A percentile compares a stretch with the other conserved stretches of the same genome.
Conservation (phyloP, 2,888 invertebrate species). For the Carterocephalus palaemon region DNA sequence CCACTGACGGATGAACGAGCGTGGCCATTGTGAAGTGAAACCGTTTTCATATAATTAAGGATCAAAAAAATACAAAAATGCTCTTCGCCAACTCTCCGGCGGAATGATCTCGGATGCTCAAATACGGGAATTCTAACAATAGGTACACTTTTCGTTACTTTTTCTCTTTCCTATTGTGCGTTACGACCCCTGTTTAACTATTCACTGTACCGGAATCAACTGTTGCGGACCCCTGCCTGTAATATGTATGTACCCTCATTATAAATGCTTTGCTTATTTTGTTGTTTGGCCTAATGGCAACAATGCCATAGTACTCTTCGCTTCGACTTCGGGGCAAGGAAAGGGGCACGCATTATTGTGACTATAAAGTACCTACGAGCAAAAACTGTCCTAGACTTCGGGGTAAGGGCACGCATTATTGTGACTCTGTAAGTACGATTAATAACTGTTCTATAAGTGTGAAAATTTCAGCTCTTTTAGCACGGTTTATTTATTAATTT, state of each 20-base stretch:
- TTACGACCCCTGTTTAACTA: constrained; percentile 30
- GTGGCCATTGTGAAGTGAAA: constrained; percentile 7
- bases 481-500: too few species aligned
- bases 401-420: too few species aligned
- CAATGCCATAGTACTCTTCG: too few species aligned
- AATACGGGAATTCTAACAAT: constrained; percentile 16
- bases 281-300: too few species aligned
- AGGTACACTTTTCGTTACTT: constrained; percentile 12
- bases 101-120: constrained; percentile 14
- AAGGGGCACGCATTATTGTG: too few species aligned
- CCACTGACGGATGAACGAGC: too few species aligned
- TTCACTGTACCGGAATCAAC: constrained; percentile 41
- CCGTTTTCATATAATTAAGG: constrained; percentile 7
- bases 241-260: constrained; percentile 3
- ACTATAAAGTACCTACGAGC: too few species aligned
- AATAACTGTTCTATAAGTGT: too few species aligned
- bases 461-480: too few species aligned
- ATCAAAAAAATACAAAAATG: constrained; percentile 8
- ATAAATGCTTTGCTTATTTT: constrained; percentile 11
- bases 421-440: too few species aligned
- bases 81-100: constrained; percentile 8
- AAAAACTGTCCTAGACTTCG: too few species aligned
- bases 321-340: too few species aligned
- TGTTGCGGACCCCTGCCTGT: constrained; percentile 3
- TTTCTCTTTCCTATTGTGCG: constrained; percentile 9